phyloP scores from a whole-genome alignment of 2,888 invertebrate genomes.

The Drosophila neotestacea region DNA sequence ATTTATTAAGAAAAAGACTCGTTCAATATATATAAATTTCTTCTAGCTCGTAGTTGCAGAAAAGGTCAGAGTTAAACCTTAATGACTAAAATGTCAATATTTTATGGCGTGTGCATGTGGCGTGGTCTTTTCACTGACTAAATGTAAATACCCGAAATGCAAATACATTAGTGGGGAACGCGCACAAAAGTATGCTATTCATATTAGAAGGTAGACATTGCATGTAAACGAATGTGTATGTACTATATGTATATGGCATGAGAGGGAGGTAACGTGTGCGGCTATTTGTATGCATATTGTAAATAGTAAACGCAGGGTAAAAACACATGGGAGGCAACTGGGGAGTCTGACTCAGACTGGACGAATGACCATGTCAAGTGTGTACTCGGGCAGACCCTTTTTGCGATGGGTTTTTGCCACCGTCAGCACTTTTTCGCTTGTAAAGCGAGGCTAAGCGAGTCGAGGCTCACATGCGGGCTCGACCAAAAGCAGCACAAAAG shows the following conservation, averaged over 20 bases:
- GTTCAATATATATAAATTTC: background rate
- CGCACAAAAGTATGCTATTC: constrained; percentile 60
- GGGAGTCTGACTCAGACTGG: constrained; percentile 38
- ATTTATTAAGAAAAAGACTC: too few species aligned
- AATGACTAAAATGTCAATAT: constrained; percentile 29
- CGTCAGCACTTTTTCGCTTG: constrained; percentile 32
- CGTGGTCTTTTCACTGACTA: constrained; percentile 31
- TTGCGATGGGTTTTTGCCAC: constrained; percentile 26
- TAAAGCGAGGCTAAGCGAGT: constrained; percentile 13
- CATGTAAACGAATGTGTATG: constrained; percentile 5
- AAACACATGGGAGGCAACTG: background rate
- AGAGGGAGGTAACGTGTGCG: constrained; percentile 17
- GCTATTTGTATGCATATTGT: constrained; percentile 56
- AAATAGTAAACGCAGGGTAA: constrained; percentile 37
- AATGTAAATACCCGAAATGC: constrained; percentile 70
- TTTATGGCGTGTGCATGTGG: constrained; percentile 18
- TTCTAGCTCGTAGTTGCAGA: background rate
- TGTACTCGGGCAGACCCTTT: constrained; percentile 31
- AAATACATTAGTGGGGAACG: constrained; percentile 66
- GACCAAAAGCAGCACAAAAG: constrained; percentile 27
- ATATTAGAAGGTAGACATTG: constrained; percentile 30
- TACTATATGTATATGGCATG: background rate
- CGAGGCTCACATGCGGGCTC: constrained; percentile 32
- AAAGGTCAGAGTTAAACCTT: constrained; percentile 10
- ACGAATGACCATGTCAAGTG: constrained; percentile 72